phyloP scores from a whole-genome alignment of 2,113 vertebrate genomes.

The Hippocampus mohnikei region DNA sequence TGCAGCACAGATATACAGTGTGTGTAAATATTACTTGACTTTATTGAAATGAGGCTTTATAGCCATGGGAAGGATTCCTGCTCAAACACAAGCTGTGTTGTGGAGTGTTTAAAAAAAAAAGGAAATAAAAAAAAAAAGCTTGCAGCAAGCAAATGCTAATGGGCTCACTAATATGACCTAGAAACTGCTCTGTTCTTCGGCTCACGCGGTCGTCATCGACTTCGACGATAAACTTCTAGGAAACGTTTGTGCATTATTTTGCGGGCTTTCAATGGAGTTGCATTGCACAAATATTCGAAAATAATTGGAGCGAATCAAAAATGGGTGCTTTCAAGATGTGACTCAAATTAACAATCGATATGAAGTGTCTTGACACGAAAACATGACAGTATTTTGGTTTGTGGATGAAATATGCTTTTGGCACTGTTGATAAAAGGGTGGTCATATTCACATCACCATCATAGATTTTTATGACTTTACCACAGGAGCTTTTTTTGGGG shows the following conservation, averaged over 20 bases:
- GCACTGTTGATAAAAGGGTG: not conserved
- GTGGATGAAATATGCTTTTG: not conserved
- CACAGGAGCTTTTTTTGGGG: slow-evolving; percentile 28
- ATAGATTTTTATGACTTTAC: slow-evolving; percentile 8
- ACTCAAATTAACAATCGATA: not conserved
- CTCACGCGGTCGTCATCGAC: slow-evolving; percentile 31
- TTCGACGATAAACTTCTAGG: slow-evolving; percentile 30
- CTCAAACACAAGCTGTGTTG: slow-evolving; percentile 60
- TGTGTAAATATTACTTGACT: slow-evolving; percentile 67
- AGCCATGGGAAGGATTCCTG: slow-evolving; percentile 53
- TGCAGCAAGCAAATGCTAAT: slow-evolving; percentile 50
- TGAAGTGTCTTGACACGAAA: not conserved
- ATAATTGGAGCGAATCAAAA: not conserved
- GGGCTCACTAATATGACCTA: slow-evolving; percentile 60
- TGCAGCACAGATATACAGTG: slow-evolving; percentile 43
- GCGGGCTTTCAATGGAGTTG: not conserved
- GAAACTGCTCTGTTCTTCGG: slow-evolving; percentile 42
- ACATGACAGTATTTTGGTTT: not conserved
- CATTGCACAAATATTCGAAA: not conserved
- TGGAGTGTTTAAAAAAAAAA: not conserved
- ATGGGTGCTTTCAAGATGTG: not conserved
- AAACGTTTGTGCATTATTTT: slow-evolving; percentile 17
- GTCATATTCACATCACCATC: not conserved
- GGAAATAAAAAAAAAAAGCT: slow-evolving; percentile 13
- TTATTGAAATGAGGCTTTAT: slow-evolving; percentile 59